These are phyloP conservation scores for Hyposoter dolosus DNA, from an alignment of 2,888 invertebrate genomes.

Conservation along the genomic window DNA sequence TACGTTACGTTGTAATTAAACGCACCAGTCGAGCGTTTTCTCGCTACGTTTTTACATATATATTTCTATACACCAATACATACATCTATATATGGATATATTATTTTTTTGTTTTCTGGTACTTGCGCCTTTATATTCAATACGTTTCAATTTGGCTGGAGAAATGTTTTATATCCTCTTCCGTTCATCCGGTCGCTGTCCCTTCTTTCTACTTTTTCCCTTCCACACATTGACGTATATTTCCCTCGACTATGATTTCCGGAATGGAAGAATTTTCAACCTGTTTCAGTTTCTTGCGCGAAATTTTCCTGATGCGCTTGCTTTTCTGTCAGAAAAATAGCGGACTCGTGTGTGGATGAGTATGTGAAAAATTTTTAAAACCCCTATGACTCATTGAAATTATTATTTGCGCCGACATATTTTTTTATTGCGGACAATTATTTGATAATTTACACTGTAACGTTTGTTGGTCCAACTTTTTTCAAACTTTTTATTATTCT, in stretches of 20 bases:
- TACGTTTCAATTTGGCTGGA: conserved; percentile 10
- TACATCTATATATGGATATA: background rate
- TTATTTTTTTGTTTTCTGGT: background rate
- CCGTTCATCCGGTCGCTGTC: background rate
- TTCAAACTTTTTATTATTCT: background rate
- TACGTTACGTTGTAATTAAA: conserved; percentile 67
- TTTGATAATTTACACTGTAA: background rate
- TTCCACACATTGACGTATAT: background rate
- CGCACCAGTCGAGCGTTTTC: conserved; percentile 41
- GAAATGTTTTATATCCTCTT: background rate
- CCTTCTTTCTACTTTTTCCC: background rate
- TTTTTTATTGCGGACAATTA: background rate
- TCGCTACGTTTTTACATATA: conserved; percentile 14
- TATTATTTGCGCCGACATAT: background rate
- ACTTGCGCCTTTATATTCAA: conserved; percentile 22
- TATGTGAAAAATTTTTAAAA: no score
- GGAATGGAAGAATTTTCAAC: no score
- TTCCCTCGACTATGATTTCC: background rate
- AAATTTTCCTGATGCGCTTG: no score
- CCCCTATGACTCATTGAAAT: no score
- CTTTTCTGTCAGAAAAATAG: no score
- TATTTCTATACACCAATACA: background rate
- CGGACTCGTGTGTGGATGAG: no score
- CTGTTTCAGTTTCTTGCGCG: no score
- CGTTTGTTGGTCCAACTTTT: background rate